Evolutionary conservation across 2,113 vertebrate genomes (phyloP), one percentile per base, ranked within the genome.

Genomic region (Tetrax tetrax): DNA sequence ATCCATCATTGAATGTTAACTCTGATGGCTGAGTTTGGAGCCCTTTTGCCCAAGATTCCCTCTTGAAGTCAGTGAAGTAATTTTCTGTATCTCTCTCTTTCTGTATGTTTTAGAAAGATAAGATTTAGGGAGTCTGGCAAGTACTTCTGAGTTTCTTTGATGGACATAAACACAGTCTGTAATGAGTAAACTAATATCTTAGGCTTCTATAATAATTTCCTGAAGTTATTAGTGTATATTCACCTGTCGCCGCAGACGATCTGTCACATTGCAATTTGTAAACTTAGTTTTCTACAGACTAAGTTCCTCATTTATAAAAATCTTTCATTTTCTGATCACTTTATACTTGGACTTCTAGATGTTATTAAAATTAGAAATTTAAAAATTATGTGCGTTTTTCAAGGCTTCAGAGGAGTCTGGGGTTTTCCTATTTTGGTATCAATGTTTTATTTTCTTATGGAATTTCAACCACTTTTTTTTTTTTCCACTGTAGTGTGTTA

Each of bases 251-350:
- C 33, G 33, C 8, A 61, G 37, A 91, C 61, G 12, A 86, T 6
- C 1, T 33, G 45, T 31, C 60, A 15, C 4, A 7, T 3, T 53
- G 16, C 5, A 4, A 70, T 71, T 14, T 57, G 18, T 33, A 79
- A 91, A 25, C 11, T 3, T 14, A 23, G 4, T 53, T 91, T 69
- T 37, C 43, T 61, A 33, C 22, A 74, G 16, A n/a, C 14, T 56
- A 70, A 61, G 17, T 60, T 74, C 3, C 7, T 15, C 64, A 6
- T 50, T 10, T 59, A 35, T 9, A 77, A 90, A 84, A 47, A 27
- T 6, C 6, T n/a, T 69, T 35, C n/a, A 0, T 4, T 78, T 65
- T 50, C 10, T 56, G 2, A 48, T 69, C 6, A 35, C 0, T 16
- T 80, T 22, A 9, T 33, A 41, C 25, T 54, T 83, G 13, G 10